Percentiles rank a stretch among this genome's conserved stretches.
phyloP scores from a whole-genome alignment of 2,797 vertebrate genomes.

The Cossypha dichroa region DNA sequence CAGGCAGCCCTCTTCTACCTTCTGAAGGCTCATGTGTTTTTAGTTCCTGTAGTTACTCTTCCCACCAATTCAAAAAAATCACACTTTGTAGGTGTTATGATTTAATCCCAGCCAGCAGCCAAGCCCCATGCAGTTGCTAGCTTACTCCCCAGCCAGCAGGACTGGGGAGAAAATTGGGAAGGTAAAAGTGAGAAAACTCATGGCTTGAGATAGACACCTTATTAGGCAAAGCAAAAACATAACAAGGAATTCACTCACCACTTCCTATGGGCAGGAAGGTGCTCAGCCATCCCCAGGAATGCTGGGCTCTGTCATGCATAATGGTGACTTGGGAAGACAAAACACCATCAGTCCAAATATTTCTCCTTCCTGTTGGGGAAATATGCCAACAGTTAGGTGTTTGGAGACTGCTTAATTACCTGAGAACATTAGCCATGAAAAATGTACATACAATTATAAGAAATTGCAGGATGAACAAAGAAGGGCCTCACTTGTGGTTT shows the following conservation, averaged over 20 bases:
- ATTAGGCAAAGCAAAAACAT: neutral
- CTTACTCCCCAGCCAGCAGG: neutral
- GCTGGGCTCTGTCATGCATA: accelerated
- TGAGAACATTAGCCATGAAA: neutral
- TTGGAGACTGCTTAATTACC: neutral
- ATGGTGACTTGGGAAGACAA: neutral
- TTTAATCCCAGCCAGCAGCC: neutral
- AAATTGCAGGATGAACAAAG: neutral
- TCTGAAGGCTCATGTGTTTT: neutral
- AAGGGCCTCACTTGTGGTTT: neutral
- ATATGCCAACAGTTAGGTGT: neutral
- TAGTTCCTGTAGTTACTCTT: neutral
- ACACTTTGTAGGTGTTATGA: neutral
- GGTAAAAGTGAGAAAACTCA: neutral
- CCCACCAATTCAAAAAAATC: neutral
- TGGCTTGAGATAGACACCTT: neutral
- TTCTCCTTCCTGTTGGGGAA: neutral
- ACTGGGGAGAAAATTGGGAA: accelerated
- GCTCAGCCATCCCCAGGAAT: neutral
- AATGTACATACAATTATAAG: neutral
- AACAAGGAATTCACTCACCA: neutral
- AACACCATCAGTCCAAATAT: neutral
- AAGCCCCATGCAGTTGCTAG: accelerated
- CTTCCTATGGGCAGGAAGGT: neutral
- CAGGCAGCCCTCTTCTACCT: neutral